These are phyloP conservation scores for Scalopus aquaticus DNA, from an alignment of 2,113 vertebrate genomes.

Conservation along the genomic window DNA sequence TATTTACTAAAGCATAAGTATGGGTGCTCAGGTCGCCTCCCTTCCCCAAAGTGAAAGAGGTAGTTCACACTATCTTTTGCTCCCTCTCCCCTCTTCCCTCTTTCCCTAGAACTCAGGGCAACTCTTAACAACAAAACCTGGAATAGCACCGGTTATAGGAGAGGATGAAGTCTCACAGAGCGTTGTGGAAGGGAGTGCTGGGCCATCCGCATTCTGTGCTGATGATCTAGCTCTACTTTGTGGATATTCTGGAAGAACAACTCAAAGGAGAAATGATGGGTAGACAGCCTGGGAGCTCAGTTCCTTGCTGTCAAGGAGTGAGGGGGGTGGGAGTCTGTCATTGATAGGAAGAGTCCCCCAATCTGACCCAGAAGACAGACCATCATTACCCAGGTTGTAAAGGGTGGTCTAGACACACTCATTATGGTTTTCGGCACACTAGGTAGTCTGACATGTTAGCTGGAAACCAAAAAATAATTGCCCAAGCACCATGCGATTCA, in stretches of 20 bases:
- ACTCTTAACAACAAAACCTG: neutral
- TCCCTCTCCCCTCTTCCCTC: neutral
- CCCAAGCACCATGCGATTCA: slow-evolving; percentile 92
- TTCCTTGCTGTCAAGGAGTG: slow-evolving; percentile 84
- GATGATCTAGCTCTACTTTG: slow-evolving; percentile 89
- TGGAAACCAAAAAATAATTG: slow-evolving; percentile 94
- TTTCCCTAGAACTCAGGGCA: neutral
- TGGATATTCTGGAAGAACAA: slow-evolving; percentile 92
- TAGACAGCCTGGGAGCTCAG: slow-evolving; percentile 90
- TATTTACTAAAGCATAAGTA: neutral
- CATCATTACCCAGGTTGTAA: slow-evolving; percentile 91
- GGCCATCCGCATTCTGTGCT: slow-evolving; percentile 56
- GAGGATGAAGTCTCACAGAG: neutral
- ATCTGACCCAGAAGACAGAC: slow-evolving; percentile 93
- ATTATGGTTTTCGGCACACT: slow-evolving; percentile 94
- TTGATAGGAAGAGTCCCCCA: slow-evolving; percentile 91
- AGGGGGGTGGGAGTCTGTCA: slow-evolving; percentile 89
- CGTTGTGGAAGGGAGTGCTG: neutral
- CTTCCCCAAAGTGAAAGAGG: neutral
- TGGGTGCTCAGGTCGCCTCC: neutral
- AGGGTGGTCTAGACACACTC: slow-evolving; percentile 89
- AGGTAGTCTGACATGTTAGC: slow-evolving; percentile 91
- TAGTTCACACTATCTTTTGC: neutral
- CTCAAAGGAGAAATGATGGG: slow-evolving; percentile 93
- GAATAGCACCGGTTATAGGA: neutral